phyloP scores from a whole-genome alignment of 2,113 vertebrate species.

The Stigmatopora argus region DNA sequence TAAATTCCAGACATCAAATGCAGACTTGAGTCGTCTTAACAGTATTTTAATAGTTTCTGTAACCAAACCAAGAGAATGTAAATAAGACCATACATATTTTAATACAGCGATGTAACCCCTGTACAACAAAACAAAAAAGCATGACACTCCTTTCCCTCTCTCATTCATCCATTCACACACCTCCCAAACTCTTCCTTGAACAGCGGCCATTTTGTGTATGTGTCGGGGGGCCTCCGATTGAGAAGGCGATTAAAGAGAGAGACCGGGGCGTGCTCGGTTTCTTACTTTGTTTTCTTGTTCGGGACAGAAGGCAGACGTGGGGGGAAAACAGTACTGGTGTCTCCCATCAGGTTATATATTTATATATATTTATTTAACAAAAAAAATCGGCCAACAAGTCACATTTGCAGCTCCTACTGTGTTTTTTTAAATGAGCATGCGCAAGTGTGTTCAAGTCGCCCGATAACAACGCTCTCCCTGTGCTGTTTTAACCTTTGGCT shows the following conservation, averaged over 20 bases:
- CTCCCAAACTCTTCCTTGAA: conserved; percentile 44
- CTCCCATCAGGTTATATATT: conserved; percentile 44
- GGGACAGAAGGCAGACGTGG: conserved; percentile 21
- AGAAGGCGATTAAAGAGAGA: conserved; percentile 43
- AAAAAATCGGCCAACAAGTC: conserved; percentile 47
- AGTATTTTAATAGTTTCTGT: conserved; percentile 98
- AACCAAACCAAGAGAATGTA: conserved; percentile 98
- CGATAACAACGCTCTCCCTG: conserved; percentile 39
- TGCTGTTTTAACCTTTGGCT: conserved; percentile 65
- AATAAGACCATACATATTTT: conserved; percentile 99
- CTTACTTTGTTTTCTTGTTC: conserved; percentile 1
- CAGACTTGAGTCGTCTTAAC: conserved; percentile 45
- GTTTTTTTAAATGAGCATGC: conserved; percentile 30
- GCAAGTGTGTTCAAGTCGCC: conserved; percentile 23
- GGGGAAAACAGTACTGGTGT: conserved; percentile 47
- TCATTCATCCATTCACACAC: conserved; percentile 23
- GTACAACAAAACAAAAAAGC: conserved; percentile 80
- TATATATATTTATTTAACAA: neutral
- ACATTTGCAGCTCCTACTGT: conserved; percentile 23
- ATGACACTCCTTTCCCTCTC: conserved; percentile 37
- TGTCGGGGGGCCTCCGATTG: conserved; percentile 30
- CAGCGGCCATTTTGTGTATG: conserved; percentile 10
- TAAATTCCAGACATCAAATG: conserved; percentile 9
- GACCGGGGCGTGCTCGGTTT: neutral
- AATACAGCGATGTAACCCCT: conserved; percentile 98